Conservation (phyloP, 2,888 invertebrate species). For the Xestia sexstrigata region DNA sequence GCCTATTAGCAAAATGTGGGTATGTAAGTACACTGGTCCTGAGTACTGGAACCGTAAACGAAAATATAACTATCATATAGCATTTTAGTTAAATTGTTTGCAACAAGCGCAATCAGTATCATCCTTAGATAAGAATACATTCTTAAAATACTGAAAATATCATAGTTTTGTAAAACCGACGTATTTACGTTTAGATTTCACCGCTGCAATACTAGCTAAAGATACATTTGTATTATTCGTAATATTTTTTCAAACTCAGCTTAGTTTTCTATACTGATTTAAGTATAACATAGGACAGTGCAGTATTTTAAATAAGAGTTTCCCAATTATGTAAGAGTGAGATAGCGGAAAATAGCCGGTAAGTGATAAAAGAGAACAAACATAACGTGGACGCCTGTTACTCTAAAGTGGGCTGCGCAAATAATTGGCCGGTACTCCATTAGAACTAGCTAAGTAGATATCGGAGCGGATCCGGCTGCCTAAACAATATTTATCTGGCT, state of each 20-base stretch:
- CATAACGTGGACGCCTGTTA: slow-evolving; percentile 29
- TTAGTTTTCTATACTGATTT: background rate
- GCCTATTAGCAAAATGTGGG: no score
- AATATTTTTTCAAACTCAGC: background rate
- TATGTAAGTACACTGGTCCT: background rate
- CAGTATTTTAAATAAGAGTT: slow-evolving; percentile 18
- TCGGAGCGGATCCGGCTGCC: no score
- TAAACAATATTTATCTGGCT: no score
- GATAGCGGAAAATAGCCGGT: slow-evolving; percentile 22
- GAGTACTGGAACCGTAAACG: no score
- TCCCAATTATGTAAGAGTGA: slow-evolving; percentile 16
- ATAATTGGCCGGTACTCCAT: slow-evolving; percentile 34
- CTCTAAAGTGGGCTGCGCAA: slow-evolving; percentile 24
- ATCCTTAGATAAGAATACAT: background rate
- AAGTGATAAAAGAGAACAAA: slow-evolving; percentile 43
- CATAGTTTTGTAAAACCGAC: no score
- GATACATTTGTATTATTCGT: no score
- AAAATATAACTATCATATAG: background rate
- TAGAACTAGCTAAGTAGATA: slow-evolving; percentile 31
- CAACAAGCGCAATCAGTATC: background rate
- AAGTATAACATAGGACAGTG: background rate
- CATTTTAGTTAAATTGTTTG: background rate
- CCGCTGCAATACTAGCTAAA: no score
- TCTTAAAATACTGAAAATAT: background rate
- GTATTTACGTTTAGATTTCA: no score